These are phyloP conservation scores for Lepeophtheirus nordmannii DNA, from an alignment of 2,888 invertebrate species.

Conservation along the genomic window DNA sequence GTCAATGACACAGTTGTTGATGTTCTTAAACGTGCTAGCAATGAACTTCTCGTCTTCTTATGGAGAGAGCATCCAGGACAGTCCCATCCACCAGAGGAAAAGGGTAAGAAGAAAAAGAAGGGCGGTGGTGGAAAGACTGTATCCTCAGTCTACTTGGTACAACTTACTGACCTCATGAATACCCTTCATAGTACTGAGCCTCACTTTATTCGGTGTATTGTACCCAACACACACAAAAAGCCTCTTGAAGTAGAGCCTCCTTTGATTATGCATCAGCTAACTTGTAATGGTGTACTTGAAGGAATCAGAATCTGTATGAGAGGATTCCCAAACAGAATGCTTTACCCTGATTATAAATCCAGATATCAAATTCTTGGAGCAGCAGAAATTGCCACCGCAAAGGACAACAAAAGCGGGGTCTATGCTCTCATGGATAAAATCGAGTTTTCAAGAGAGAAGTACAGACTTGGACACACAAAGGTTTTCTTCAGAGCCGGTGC, in stretches of 20 bases:
- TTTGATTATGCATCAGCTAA: slow-evolving; percentile 98
- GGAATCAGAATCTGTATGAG: slow-evolving; percentile 99
- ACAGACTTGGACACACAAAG: slow-evolving; percentile 88
- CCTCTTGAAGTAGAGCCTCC: slow-evolving; percentile 81
- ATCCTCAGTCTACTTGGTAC: slow-evolving; percentile 45
- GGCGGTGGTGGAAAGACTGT: slow-evolving; percentile 39
- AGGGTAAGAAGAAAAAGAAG: slow-evolving; percentile 27
- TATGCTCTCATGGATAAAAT: slow-evolving; percentile 42
- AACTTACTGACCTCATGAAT: slow-evolving; percentile 95
- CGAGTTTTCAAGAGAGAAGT: slow-evolving; percentile 79
- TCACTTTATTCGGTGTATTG: slow-evolving; percentile 99
- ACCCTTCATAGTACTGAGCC: slow-evolving; percentile 90
- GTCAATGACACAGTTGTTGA: slow-evolving; percentile 43
- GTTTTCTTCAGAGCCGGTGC: slow-evolving; percentile 42
- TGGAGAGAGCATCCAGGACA: slow-evolving; percentile 34
- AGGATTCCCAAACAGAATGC: slow-evolving; percentile 99
- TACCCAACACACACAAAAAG: slow-evolving; percentile 94
- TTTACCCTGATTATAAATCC: slow-evolving; percentile 91
- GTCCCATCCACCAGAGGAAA: slow-evolving; percentile 8
- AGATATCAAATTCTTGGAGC: slow-evolving; percentile 28
- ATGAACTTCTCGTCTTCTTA: slow-evolving; percentile 32
- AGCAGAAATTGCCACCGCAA: slow-evolving; percentile 8
- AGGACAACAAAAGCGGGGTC: slow-evolving; percentile 18
- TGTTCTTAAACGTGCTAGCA: slow-evolving; percentile 34
- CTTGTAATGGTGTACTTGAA: slow-evolving; percentile 99